Evolutionary conservation across 1,140 invertebrate species (phyloP).

Genomic region (Telenomus remus): DNA sequence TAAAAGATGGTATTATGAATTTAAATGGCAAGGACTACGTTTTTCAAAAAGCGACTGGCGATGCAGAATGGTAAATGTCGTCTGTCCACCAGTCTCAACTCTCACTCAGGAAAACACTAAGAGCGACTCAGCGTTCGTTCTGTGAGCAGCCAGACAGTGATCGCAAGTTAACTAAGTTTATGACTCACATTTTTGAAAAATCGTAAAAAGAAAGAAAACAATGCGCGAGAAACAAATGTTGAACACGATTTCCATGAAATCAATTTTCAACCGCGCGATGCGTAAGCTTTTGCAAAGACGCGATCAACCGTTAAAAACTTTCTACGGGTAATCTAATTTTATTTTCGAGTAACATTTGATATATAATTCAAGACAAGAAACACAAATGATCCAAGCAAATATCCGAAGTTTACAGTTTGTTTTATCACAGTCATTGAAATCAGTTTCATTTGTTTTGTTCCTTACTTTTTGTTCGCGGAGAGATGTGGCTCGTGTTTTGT

Average conservation of each 20-base stretch:
- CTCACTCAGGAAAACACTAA: conserved; percentile 43
- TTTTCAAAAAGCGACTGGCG: conserved; percentile 98
- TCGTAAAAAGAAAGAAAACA: neutral
- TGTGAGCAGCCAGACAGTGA: conserved; percentile 15
- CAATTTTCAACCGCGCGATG: neutral
- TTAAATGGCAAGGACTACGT: conserved; percentile 98
- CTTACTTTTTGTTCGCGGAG: conserved; percentile 6
- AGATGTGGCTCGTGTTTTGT: conserved; percentile 1
- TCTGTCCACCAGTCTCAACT: neutral
- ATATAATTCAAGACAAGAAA: neutral
- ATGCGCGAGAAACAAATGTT: conserved; percentile 1
- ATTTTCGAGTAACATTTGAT: neutral
- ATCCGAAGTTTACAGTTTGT: neutral
- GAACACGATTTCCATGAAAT: conserved; percentile 35
- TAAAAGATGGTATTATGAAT: conserved; percentile 99
- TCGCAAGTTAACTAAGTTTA: conserved; percentile 1
- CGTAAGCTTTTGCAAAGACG: neutral
- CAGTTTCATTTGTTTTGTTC: too few relatives aligned
- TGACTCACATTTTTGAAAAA: neutral
- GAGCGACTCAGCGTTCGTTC: conserved; percentile 19
- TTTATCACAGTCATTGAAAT: neutral
- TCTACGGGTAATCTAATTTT: neutral
- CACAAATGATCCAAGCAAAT: neutral
- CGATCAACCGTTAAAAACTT: conserved; percentile 1
- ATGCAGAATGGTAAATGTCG: conserved; percentile 94